A percentile compares a stretch with the other conserved stretches of the same genome.
Evolutionary conservation across 2,888 invertebrate genomes (phyloP).

Genomic region (Drosophila neonasuta): DNA sequence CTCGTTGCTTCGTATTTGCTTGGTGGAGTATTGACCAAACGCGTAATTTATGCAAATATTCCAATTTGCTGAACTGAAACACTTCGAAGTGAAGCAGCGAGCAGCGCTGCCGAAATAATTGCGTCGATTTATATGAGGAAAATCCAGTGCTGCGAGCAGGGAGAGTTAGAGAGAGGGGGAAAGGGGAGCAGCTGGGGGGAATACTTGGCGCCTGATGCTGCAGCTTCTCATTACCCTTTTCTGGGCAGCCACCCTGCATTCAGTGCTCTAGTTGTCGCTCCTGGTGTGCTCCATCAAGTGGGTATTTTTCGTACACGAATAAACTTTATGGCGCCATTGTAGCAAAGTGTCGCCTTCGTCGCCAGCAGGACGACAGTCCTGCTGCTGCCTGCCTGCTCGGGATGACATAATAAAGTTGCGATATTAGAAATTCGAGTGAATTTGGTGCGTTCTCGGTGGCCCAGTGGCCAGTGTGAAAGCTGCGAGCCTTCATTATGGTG

Average conservation of each 20-base stretch:
- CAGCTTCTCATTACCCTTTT: slow-evolving; percentile 66
- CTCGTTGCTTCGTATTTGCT: slow-evolving; percentile 5
- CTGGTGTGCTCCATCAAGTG: slow-evolving; percentile 57
- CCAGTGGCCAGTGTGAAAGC: slow-evolving; percentile 38
- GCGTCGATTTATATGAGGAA: slow-evolving; percentile 67
- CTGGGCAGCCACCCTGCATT: slow-evolving; percentile 36
- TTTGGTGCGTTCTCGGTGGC: slow-evolving; percentile 20
- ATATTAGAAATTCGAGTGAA: slow-evolving; percentile 64
- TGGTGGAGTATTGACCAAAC: slow-evolving; percentile 47
- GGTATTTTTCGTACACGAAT: slow-evolving; percentile 71
- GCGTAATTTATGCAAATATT: slow-evolving; percentile 63
- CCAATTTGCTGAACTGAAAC: slow-evolving; percentile 59
- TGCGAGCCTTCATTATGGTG: slow-evolving; percentile 53
- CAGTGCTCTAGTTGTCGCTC: slow-evolving; percentile 5
- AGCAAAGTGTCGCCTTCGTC: slow-evolving; percentile 59
- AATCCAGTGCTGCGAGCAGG: slow-evolving; percentile 9
- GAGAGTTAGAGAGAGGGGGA: background rate
- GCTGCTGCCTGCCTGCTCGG: slow-evolving; percentile 23
- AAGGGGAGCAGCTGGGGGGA: background rate
- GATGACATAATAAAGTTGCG: slow-evolving; percentile 68
- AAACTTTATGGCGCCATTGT: slow-evolving; percentile 78
- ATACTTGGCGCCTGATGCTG: slow-evolving; percentile 27
- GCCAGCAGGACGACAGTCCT: slow-evolving; percentile 33
- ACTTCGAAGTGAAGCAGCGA: slow-evolving; percentile 31
- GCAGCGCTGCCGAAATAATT: slow-evolving; percentile 65